Evolutionary conservation across 2,797 vertebrate species (phyloP).

Genomic region (Alfaro cultratus): DNA sequence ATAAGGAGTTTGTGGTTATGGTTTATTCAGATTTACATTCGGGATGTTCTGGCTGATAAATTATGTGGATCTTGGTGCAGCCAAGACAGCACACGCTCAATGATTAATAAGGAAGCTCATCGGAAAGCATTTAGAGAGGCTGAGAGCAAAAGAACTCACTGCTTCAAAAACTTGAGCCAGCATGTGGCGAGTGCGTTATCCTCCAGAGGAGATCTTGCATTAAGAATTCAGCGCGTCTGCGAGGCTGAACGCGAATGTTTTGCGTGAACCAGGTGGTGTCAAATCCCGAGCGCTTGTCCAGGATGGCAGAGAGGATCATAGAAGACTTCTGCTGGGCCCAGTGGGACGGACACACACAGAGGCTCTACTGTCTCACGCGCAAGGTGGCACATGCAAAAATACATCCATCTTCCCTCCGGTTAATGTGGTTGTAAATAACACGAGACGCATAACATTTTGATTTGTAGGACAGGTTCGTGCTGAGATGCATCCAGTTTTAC

Average conservation of each 20-base stretch:
- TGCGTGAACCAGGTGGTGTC: conserved; percentile 84
- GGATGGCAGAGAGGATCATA: conserved; percentile 79
- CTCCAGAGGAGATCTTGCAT: conserved; percentile 26
- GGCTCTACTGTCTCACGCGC: conserved; percentile 87
- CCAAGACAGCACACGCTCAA: neutral
- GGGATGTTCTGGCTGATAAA: neutral
- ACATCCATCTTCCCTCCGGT: neutral
- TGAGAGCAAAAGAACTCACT: conserved; percentile 18
- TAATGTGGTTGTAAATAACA: neutral
- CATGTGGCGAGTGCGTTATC: conserved; percentile 13
- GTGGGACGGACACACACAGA: conserved; percentile 91
- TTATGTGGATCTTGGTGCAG: neutral
- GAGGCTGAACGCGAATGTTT: conserved; percentile 40
- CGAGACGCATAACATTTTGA: neutral
- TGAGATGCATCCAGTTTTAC: conserved; percentile 93
- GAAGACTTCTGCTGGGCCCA: conserved; percentile 94
- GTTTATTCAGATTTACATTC: neutral
- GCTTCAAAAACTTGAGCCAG: conserved; percentile 15
- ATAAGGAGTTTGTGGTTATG: neutral
- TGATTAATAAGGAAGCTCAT: conserved; percentile 37
- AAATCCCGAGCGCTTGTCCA: conserved; percentile 84
- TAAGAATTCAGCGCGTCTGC: conserved; percentile 35
- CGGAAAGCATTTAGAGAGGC: conserved; percentile 26
- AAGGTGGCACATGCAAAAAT: conserved; percentile 74
- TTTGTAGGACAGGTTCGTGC: conserved; percentile 80